phyloP scores from a whole-genome alignment of 2,113 vertebrate species.

The Cebidichthys violaceus region DNA sequence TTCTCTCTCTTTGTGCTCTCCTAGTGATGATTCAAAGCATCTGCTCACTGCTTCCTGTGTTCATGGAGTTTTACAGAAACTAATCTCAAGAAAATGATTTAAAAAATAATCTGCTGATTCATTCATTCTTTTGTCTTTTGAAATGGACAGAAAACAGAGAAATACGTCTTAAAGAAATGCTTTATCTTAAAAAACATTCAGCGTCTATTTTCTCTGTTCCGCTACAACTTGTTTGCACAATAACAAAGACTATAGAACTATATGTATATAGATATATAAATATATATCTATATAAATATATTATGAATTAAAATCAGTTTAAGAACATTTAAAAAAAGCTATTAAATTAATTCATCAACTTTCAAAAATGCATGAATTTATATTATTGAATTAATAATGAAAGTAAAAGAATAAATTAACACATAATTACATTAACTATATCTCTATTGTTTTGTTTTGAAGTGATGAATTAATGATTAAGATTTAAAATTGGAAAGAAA shows the following conservation, averaged over 20 bases:
- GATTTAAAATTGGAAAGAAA: not conserved
- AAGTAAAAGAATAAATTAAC: not conserved
- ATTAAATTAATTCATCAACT: no score
- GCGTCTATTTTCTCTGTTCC: not conserved
- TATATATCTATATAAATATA: no score
- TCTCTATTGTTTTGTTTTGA: no score
- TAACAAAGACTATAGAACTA: not conserved
- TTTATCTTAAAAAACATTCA: no score
- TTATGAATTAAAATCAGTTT: no score
- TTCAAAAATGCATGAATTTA: no score
- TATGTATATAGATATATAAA: no score
- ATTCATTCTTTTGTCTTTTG: not conserved
- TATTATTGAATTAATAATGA: no score
- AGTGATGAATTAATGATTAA: not conserved
- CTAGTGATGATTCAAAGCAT: not conserved
- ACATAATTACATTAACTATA: no score
- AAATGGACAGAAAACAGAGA: not conserved
- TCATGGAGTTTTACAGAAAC: no score
- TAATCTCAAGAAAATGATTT: not conserved
- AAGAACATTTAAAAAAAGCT: no score
- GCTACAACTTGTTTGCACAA: not conserved
- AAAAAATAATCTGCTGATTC: not conserved
- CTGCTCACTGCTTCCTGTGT: no score
- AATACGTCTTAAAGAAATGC: not conserved
- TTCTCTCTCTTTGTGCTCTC: not conserved